Evolutionary conservation across 2,888 invertebrate species (phyloP).

Genomic region (Eucriotettix oculatus): DNA sequence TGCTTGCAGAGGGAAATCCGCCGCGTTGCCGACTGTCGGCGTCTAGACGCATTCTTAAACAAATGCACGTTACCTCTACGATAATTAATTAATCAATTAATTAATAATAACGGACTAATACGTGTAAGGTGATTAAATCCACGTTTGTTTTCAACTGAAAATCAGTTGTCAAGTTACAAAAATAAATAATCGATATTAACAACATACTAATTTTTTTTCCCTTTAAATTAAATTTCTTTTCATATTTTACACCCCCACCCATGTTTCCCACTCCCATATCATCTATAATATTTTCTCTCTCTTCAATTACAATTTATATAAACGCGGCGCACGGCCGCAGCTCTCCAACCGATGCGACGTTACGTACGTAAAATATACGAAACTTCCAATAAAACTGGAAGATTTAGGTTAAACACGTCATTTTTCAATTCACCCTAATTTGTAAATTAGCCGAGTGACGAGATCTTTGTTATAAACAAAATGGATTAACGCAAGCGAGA

Average conservation of each 20-base stretch:
- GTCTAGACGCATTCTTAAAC: constrained; percentile 29
- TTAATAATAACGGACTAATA: neutral
- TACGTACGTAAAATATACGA: too few species aligned
- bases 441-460: neutral
- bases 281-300: too few species aligned
- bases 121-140: too few species aligned
- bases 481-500: neutral
- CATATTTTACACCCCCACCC: too few species aligned
- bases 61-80: constrained; percentile 23
- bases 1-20: too few species aligned
- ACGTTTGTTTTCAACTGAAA: neutral
- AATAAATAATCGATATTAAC: constrained; percentile 8
- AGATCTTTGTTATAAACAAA: constrained; percentile 8
- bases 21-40: too few species aligned
- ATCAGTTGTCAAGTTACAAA: neutral
- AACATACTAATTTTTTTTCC: too few species aligned
- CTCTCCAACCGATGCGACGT: too few species aligned
- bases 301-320: too few species aligned
- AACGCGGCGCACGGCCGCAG: too few species aligned
- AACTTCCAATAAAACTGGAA: constrained; percentile 33
- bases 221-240: too few species aligned
- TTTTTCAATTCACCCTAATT: neutral
- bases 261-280: too few species aligned
- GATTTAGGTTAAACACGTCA: constrained; percentile 5
- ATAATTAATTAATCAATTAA: neutral